Base-by-base conservation (phyloP, 1,140 invertebrate species). In the Nymphalis io region DNA sequence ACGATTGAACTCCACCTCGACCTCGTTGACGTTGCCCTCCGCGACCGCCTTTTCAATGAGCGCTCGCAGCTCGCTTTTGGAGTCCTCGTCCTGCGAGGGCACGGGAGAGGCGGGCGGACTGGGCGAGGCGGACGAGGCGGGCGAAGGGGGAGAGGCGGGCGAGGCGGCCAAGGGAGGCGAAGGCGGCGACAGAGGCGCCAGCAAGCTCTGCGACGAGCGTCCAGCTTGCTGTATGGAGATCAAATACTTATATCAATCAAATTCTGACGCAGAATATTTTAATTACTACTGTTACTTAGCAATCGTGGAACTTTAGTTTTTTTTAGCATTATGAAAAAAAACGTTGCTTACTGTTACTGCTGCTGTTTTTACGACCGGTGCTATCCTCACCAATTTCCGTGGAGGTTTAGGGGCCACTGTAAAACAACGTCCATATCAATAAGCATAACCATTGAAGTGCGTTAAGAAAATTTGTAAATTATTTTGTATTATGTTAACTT, bases 371-470 rank as follows among this genome's bases (percentile, higher is more conserved):
- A 66, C 63, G 0, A 83, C 66, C 3, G 86, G 86, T 21, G 85
- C 86, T 78, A 90, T 84, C 59, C 84, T 72, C 42, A 90, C 83
- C 27, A 90, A 76, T 70, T 92, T 91, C 33, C 82, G 83, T 72
- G 72, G 80, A 27, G 82, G 73, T 74, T 89, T 89, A 21, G 69
- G 6, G 67, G 65, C 67, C 57, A 81, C 82, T 83, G 65, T 68
- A 73, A 40, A 68, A 51, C 71, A 59, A 62, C 23, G 20, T 61
- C 18, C 60, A 61, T 27, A 63, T 62, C 48, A 42, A 13, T 13
- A 10, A 42, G 40, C 40, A 44, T 8, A 33, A 33, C 4, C 27
- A 33, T 27, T 33, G 27, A 33, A 2, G 6, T 33, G n/a, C n/a
- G n/a, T n/a, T n/a, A n/a, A n/a, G n/a, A n/a, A n/a, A n/a, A n/a